These are phyloP conservation scores for Scaptodrosophila lebanonensis DNA, from an alignment of 1,140 invertebrate genomes.

Conservation along the genomic window DNA sequence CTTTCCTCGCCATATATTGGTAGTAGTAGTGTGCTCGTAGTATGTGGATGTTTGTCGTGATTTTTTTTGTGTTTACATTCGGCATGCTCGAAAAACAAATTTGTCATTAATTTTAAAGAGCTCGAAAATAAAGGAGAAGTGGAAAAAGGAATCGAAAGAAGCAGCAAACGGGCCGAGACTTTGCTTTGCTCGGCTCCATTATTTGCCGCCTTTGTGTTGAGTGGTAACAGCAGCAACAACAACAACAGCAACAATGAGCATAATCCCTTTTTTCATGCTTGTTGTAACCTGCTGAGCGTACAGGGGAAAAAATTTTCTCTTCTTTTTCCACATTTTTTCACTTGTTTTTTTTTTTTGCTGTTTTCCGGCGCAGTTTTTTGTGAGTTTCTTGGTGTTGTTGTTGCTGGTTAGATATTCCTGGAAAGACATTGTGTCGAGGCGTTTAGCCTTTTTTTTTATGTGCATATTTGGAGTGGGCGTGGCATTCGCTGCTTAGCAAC, in stretches of 20 bases:
- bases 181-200: neutral
- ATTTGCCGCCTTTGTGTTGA: conserved; percentile 2
- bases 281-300: conserved; percentile 10
- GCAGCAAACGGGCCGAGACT: neutral
- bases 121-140: neutral
- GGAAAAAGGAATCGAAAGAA: conserved; percentile 1
- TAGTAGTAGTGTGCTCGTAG: too few species aligned
- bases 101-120: conserved; percentile 23
- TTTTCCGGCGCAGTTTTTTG: conserved; percentile 4
- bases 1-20: too few species aligned
- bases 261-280: conserved; percentile 14
- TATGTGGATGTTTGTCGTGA: neutral
- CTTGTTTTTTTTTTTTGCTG: conserved; percentile 1
- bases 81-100: conserved; percentile 5
- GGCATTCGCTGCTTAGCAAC: conserved; percentile 1
- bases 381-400: conserved; percentile 5
- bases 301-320: neutral
- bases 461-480: conserved; percentile 21
- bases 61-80: conserved; percentile 27
- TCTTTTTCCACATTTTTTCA: conserved; percentile 5
- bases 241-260: conserved; percentile 10
- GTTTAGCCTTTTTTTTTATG: neutral
- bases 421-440: conserved; percentile 3
- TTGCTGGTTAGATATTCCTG: conserved; percentile 29
- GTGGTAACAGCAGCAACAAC: neutral